Conservation (phyloP, 2,113 vertebrate species). For the Petaurus breviceps region DNA sequence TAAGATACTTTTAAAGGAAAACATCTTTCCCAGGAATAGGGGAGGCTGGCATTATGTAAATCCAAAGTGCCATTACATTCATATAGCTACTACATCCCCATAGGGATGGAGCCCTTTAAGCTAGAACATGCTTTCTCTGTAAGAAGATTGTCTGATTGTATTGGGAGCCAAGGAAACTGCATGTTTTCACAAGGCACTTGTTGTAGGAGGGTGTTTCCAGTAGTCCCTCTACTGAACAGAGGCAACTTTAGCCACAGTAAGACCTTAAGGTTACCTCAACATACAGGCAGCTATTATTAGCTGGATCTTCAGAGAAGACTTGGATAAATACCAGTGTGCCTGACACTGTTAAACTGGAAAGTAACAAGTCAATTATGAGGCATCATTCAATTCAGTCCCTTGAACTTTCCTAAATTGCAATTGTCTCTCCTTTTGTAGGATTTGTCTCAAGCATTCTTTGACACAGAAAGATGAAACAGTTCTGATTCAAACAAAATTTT, state of each 20-base stretch:
- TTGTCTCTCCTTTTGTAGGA: constrained; percentile 16
- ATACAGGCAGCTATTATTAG: background rate
- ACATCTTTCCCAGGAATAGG: background rate
- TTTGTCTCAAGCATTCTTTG: background rate
- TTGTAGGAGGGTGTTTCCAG: constrained; percentile 1
- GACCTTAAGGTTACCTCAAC: background rate
- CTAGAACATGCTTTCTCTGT: constrained; percentile 36
- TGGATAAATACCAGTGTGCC: background rate
- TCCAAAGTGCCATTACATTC: constrained; percentile 21
- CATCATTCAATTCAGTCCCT: background rate
- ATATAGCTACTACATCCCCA: constrained; percentile 7
- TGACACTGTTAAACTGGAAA: background rate
- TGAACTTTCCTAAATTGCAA: constrained; percentile 18
- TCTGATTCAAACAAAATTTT: background rate
- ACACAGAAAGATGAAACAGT: background rate
- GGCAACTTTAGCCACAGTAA: background rate
- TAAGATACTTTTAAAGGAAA: constrained; percentile 50
- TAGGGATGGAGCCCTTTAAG: constrained; percentile 40
- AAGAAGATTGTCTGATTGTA: too few relatives aligned
- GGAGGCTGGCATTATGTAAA: constrained; percentile 8
- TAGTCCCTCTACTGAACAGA: background rate
- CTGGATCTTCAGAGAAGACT: background rate
- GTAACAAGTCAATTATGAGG: constrained; percentile 13
- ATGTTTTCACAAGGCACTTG: constrained; percentile 31
- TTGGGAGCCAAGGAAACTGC: constrained; percentile 59